Evolutionary conservation across 1,140 invertebrate species (phyloP).

Genomic region (Bathynomus jamesi): DNA sequence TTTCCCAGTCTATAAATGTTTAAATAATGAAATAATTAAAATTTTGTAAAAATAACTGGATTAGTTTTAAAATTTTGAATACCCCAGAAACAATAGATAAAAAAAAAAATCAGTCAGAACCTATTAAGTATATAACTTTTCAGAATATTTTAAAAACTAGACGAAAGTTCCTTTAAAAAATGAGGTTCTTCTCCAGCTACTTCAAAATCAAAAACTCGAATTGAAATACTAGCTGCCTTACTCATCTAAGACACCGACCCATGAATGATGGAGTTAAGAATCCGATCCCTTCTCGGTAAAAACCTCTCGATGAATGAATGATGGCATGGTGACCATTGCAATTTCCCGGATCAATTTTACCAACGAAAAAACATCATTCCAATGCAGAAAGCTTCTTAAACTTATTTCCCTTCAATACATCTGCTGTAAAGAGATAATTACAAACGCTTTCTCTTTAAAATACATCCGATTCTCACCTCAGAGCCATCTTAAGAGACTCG

Average conservation of each 20-base stretch:
- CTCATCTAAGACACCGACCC: too few relatives aligned
- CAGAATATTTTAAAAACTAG: too few relatives aligned
- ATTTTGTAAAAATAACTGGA: slow-evolving; percentile 3
- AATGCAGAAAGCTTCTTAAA: background rate
- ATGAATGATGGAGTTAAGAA: background rate
- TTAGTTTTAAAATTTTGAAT: background rate
- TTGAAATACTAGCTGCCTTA: too few relatives aligned
- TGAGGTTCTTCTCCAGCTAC: background rate
- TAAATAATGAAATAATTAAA: slow-evolving; percentile 1
- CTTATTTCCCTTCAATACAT: background rate
- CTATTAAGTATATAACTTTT: too few relatives aligned
- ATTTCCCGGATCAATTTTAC: too few relatives aligned
- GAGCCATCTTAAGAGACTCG: slow-evolving; percentile 67
- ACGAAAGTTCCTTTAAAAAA: too few relatives aligned
- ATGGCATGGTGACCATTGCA: too few relatives aligned
- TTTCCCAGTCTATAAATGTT: slow-evolving; percentile 5
- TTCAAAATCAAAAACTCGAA: background rate
- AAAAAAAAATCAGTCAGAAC: too few relatives aligned
- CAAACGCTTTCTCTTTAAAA: too few relatives aligned
- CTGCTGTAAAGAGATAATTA: background rate
- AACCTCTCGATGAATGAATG: background rate
- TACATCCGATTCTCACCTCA: too few relatives aligned
- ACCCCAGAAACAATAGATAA: too few relatives aligned
- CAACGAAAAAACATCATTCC: background rate
- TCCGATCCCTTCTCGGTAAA: background rate